phyloP scores from a whole-genome alignment of 2,888 invertebrate species.

The Galerucella pusilla region DNA sequence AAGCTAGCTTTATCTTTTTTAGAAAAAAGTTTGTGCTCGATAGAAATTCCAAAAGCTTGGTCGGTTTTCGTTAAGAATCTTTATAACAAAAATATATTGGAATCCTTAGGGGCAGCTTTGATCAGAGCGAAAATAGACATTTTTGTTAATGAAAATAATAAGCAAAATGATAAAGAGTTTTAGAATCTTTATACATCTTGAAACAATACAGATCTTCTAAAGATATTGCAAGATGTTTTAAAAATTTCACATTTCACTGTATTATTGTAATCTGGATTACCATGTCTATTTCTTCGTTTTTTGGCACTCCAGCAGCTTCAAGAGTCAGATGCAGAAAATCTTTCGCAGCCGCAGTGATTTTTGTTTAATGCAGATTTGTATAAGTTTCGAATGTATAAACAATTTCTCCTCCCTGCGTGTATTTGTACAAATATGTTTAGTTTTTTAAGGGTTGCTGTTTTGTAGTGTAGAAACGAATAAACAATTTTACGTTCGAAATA shows the following conservation, averaged over 20 bases:
- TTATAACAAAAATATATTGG: not conserved
- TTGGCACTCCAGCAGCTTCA: too few relatives aligned
- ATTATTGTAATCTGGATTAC: too few relatives aligned
- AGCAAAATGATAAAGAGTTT: too few relatives aligned
- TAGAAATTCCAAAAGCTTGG: not conserved
- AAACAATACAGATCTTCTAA: not conserved
- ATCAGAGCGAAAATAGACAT: not conserved
- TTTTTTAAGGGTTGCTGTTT: slow-evolving; percentile 5
- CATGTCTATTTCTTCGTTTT: too few relatives aligned
- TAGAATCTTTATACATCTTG: not conserved
- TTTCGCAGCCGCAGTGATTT: too few relatives aligned
- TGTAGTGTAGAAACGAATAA: slow-evolving; percentile 8
- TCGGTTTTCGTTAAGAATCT: not conserved
- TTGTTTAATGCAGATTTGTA: too few relatives aligned
- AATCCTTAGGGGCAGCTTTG: not conserved
- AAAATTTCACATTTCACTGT: too few relatives aligned
- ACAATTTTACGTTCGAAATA: not conserved
- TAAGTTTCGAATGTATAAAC: not conserved
- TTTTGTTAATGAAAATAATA: not conserved
- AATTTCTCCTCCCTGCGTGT: not conserved
- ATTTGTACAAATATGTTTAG: not conserved
- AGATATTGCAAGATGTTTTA: too few relatives aligned
- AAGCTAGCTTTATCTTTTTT: too few relatives aligned
- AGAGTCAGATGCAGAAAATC: too few relatives aligned
- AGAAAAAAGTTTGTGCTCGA: too few relatives aligned